phyloP scores from a whole-genome alignment of 2,113 vertebrate species.

The Myotis yumanensis region DNA sequence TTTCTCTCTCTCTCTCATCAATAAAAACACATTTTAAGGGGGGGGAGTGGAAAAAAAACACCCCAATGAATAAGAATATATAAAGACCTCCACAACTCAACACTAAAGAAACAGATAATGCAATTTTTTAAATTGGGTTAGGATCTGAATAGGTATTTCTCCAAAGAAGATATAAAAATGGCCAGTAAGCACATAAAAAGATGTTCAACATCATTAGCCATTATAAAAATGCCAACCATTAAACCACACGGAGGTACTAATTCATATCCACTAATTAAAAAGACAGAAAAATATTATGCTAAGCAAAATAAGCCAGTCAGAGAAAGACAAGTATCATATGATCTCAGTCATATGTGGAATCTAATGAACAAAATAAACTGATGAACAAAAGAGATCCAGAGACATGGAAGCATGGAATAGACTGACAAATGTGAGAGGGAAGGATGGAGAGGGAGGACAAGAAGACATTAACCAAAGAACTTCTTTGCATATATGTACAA shows the following conservation, averaged over 20 bases:
- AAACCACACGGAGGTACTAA: not conserved
- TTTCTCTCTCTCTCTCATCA: not conserved
- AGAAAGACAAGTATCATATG: too few relatives aligned
- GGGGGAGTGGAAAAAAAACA: not conserved
- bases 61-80: not conserved
- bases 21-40: not conserved
- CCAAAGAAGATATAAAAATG: constrained; percentile 20
- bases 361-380: too few relatives aligned
- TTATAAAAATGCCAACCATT: constrained; percentile 5
- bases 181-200: not conserved
- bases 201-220: not conserved
- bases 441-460: too few relatives aligned
- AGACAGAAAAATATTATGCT: not conserved
- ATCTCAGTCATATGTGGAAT: too few relatives aligned
- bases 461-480: too few relatives aligned
- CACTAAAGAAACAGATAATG: not conserved
- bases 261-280: constrained; percentile 17
- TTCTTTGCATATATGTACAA: too few relatives aligned
- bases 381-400: too few relatives aligned
- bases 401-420: too few relatives aligned
- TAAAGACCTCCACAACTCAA: not conserved
- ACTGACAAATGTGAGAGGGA: too few relatives aligned
- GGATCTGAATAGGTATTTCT: not conserved
- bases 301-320: too few relatives aligned
- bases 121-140: not conserved